Conservation (phyloP, 2,888 invertebrate genomes). For the Caenorhabditis macrosperma region DNA sequence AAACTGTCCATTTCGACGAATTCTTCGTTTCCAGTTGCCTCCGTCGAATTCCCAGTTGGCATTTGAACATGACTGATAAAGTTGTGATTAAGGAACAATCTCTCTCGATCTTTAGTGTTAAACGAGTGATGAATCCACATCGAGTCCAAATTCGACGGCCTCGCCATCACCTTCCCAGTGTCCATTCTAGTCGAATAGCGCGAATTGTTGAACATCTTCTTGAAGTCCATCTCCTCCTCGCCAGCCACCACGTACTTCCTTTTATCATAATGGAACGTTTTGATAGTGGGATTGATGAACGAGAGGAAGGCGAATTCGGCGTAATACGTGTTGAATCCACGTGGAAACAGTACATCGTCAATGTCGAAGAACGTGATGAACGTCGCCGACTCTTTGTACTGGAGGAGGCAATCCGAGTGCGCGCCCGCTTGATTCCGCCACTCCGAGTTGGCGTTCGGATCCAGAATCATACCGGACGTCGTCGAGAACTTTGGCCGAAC, state of each 20-base stretch:
- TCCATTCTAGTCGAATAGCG: neutral
- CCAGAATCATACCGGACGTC: slow-evolving; percentile 2
- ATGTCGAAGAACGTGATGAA: slow-evolving; percentile 61
- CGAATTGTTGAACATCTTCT: slow-evolving; percentile 23
- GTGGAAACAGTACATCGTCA: slow-evolving; percentile 63
- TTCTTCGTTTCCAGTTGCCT: slow-evolving; percentile 4
- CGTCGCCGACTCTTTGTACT: slow-evolving; percentile 58
- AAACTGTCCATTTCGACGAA: neutral
- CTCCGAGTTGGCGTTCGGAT: slow-evolving; percentile 61
- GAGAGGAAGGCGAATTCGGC: slow-evolving; percentile 44
- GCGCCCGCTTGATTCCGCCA: slow-evolving; percentile 63
- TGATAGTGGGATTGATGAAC: slow-evolving; percentile 16
- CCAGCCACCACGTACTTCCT: slow-evolving; percentile 7
- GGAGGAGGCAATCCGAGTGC: slow-evolving; percentile 60
- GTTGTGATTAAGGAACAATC: slow-evolving; percentile 1
- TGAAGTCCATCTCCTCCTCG: slow-evolving; percentile 23
- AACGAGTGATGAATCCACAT: slow-evolving; percentile 61
- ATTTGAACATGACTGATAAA: slow-evolving; percentile 24
- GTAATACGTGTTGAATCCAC: slow-evolving; percentile 49
- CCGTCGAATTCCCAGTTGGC: neutral
- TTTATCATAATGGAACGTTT: slow-evolving; percentile 30
- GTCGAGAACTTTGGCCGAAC: slow-evolving; percentile 31
- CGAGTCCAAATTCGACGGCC: slow-evolving; percentile 42
- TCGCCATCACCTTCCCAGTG: slow-evolving; percentile 55
- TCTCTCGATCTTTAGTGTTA: slow-evolving; percentile 3